Base-by-base conservation (phyloP, 1,140 invertebrate genomes). In the Drosophila fuyamai region DNA sequence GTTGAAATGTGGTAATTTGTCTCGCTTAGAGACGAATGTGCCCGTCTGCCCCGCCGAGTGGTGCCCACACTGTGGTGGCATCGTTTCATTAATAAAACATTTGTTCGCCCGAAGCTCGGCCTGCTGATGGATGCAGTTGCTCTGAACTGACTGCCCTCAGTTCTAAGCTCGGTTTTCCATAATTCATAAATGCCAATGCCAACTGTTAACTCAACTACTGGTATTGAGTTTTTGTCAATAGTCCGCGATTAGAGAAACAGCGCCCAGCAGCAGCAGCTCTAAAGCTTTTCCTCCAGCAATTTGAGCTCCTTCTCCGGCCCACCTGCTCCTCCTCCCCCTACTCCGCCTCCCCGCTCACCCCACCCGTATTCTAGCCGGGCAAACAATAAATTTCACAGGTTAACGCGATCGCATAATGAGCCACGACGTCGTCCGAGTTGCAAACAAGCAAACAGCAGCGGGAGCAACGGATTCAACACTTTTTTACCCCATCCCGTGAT, bases 361-460 rank as follows among this genome's bases (percentile, higher is more conserved):
- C 43, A 40, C 18, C 27, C 72, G 62, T 76, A 89, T 89, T 63
- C 63, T 81, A 61, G 75, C 53, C 79, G 66, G 72, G 55, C 68
- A 91, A 91, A 91, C 90, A 91, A 86, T 83, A 78, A 77, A 91
- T 91, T 92, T 92, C 90, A 92, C 90, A 92, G 90, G 85, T 92
- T 90, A 91, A 91, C 90, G 90, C 90, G 81, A 91, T 91, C 86
- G 90, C 78, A 92, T 90, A 92, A 92, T 91, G 80, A 86, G 79
- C 75, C 55, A 68, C 77, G 66, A 68, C 68, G 65, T 47, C 62
- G 46, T 70, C 46, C 72, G 47, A 80, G 76, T 88, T 79, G 83
- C 83, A 79, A 83, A 79, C 79, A 47, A 82, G 76, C 50, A 86
- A 83, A 88, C 65, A 79, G 47, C 75, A 81, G 56, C 68, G 60